Percentiles rank a stretch among this genome's conserved stretches.
These are phyloP conservation scores for Emydura subglobosa DNA, from an alignment of 2,113 vertebrate genomes.

Conservation along the genomic window DNA sequence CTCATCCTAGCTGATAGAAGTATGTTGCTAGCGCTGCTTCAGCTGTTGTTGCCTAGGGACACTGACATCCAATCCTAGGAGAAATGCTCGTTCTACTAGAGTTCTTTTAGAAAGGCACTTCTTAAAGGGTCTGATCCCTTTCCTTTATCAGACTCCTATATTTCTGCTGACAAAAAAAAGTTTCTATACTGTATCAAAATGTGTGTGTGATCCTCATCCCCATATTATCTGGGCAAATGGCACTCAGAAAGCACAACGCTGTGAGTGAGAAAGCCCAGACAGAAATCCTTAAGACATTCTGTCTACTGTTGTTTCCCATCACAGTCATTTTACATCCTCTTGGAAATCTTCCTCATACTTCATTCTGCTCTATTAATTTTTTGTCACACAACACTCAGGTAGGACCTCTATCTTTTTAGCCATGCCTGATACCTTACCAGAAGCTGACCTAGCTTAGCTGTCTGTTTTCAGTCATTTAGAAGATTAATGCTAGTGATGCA, in stretches of 20 bases:
- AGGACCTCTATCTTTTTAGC: neutral
- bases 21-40: neutral
- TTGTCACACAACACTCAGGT: neutral
- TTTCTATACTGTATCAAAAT: neutral
- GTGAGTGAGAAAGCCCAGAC: neutral
- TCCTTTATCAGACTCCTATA: neutral
- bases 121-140: neutral
- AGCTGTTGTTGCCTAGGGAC: neutral
- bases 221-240: neutral
- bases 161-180: neutral
- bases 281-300: neutral
- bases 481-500: neutral
- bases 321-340: neutral
- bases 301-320: neutral
- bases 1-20: neutral
- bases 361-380: slow-evolving; percentile 1
- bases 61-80: neutral
- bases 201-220: neutral
- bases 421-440: neutral
- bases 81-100: neutral
- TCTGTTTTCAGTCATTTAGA: neutral
- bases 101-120: neutral
- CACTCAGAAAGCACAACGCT: neutral
- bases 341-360: neutral
- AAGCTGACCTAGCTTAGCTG: neutral